phyloP scores from a whole-genome alignment of 2,113 vertebrate species.

The Catagonus wagneri region DNA sequence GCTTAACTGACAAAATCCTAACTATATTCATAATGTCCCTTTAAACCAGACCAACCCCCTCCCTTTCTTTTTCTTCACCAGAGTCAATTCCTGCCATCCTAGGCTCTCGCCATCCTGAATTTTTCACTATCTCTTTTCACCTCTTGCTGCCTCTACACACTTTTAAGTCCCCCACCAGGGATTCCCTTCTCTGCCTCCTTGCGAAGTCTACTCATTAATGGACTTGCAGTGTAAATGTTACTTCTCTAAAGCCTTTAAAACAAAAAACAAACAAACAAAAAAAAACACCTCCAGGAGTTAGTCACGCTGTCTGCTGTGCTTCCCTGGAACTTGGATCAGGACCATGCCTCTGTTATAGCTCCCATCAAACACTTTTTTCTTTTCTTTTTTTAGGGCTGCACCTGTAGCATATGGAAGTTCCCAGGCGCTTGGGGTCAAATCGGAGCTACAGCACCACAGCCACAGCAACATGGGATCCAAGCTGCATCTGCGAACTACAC shows the following conservation, averaged over 20 bases:
- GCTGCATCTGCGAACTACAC: no score
- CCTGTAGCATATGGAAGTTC: no score
- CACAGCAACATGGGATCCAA: no score
- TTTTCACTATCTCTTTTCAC: neutral
- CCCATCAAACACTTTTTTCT: neutral
- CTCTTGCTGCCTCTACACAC: neutral
- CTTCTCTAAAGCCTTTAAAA: neutral
- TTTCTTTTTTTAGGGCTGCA: no score
- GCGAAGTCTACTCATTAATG: neutral
- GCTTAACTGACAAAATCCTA: neutral
- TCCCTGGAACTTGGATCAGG: neutral
- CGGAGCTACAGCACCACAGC: no score
- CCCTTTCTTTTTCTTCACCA: neutral
- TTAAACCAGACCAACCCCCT: neutral
- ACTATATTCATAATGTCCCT: neutral
- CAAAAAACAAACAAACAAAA: no score
- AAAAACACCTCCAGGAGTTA: neutral
- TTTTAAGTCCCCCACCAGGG: constrained; percentile 15
- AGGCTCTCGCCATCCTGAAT: neutral
- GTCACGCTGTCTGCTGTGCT: neutral
- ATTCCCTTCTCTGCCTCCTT: neutral
- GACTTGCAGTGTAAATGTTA: neutral
- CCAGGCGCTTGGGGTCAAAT: no score
- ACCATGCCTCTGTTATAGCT: neutral
- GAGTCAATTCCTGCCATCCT: neutral